phyloP scores from a whole-genome alignment of 1,140 invertebrate genomes.

The Meloidogyne floridensis region DNA sequence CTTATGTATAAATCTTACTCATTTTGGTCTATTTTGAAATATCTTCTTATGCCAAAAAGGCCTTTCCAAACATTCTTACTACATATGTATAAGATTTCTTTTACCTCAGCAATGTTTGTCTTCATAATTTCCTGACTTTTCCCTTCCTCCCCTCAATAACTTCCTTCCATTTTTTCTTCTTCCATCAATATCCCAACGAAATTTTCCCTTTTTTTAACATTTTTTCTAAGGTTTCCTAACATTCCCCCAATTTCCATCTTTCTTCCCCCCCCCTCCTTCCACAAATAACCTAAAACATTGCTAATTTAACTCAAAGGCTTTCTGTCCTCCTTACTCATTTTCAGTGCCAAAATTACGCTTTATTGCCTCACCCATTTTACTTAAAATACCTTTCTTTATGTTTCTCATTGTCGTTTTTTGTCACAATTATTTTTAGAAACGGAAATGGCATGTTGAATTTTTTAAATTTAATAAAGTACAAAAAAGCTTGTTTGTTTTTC shows the following conservation, averaged over 20 bases:
- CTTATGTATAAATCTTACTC: no score
- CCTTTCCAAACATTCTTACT: not conserved
- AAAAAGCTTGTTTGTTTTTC: not conserved
- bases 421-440: slow-evolving; percentile 3
- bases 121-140: not conserved
- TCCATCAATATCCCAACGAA: not conserved
- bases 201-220: not conserved
- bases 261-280: not conserved
- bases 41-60: no score
- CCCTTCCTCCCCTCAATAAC: not conserved
- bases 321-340: not conserved
- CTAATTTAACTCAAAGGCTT: not conserved
- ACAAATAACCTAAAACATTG: not conserved
- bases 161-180: not conserved
- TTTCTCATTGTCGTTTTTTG: not conserved
- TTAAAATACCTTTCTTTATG: not conserved
- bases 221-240: not conserved
- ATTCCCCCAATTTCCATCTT: not conserved
- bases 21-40: no score
- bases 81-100: no score
- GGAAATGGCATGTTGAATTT: not conserved
- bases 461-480: not conserved
- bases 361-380: not conserved
- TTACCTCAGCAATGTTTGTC: not conserved
- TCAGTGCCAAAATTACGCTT: not conserved